phyloP scores from a whole-genome alignment of 2,797 vertebrate species.

The Fratercula arctica region DNA sequence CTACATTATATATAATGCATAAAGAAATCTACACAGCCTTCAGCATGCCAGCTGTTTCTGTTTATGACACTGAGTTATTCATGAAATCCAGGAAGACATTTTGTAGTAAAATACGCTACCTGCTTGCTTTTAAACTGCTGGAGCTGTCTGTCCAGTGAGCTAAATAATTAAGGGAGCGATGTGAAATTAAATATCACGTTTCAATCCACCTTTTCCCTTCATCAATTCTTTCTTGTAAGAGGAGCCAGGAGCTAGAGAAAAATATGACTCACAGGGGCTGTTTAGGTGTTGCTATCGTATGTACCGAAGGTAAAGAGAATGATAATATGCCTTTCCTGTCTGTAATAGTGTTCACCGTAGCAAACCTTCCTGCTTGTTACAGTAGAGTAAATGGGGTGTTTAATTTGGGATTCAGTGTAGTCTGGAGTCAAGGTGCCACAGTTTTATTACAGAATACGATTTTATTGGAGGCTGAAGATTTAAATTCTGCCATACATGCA shows the following conservation, averaged over 20 bases:
- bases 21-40: slow-evolving; percentile 65
- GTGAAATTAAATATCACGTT: slow-evolving; percentile 46
- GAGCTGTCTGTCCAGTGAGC: slow-evolving; percentile 26
- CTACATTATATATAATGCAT: slow-evolving; percentile 58
- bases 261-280: slow-evolving; percentile 30
- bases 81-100: slow-evolving; percentile 62
- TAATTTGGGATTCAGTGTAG: slow-evolving; percentile 76
- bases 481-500: slow-evolving; percentile 64
- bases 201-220: slow-evolving; percentile 26
- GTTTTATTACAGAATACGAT: slow-evolving; percentile 75
- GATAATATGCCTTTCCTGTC: slow-evolving; percentile 58
- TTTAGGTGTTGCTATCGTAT: slow-evolving; percentile 24
- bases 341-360: slow-evolving; percentile 64
- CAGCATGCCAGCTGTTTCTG: slow-evolving; percentile 73
- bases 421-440: slow-evolving; percentile 74
- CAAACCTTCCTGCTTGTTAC: slow-evolving; percentile 71
- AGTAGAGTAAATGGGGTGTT: slow-evolving; percentile 74
- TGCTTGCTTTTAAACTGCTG: slow-evolving; percentile 53
- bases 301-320: slow-evolving; percentile 55
- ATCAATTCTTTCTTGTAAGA: slow-evolving; percentile 22
- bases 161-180: slow-evolving; percentile 49
- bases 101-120: slow-evolving; percentile 63
- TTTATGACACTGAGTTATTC: slow-evolving; percentile 69
- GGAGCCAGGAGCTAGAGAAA: slow-evolving; percentile 14
- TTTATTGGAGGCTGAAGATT: slow-evolving; percentile 76